Evolutionary conservation across 1,140 invertebrate genomes (phyloP), one percentile per base, ranked within the genome.

Genomic region (Drosophila fuyamai): DNA sequence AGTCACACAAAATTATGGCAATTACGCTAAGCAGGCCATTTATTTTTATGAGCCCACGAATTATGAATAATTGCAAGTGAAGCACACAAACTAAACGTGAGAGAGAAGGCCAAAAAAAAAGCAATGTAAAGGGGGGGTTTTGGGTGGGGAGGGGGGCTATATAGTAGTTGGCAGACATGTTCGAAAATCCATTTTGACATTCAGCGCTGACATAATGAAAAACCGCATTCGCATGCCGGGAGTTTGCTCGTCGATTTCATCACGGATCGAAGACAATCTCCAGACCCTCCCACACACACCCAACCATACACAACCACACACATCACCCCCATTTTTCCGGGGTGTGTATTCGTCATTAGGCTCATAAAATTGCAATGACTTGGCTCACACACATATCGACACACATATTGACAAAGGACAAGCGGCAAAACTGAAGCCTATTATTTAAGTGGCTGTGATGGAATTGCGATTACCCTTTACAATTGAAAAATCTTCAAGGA

Each of bases 1-100:
- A 86, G 83, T 86, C 76, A 82, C 67, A 79, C 79, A 65, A 88
- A 88, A 88, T 88, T 88, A 88, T 86, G 83, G 83, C 83, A 86
- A 86, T 86, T 88, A 88, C 84, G 83, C 78, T 88, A 88, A 88
- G 84, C 83, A 88, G 83, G 44, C 79, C 79, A 88, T 88, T 88
- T 88, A 88, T 89, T 88, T 88, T 88, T 88, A 88, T 88, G 83
- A 88, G 83, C 84, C 83, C 83, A 86, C 79, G 82, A 86, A 86
- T 86, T 86, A 86, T 86, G 83, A 86, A 86, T 86, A 86, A 86
- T 86, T 86, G 82, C 76, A 81, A 50, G 41, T 59, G 47, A 54
- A 35, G 48, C 38, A 53, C 56, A 14, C 12, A 14, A 71, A 80
- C 41, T 63, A 50, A 43, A 60, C 71, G 68, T 41, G 40, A 46